Conservation (phyloP, 1,140 invertebrate genomes). For the Parasteatoda tepidariorum region DNA sequence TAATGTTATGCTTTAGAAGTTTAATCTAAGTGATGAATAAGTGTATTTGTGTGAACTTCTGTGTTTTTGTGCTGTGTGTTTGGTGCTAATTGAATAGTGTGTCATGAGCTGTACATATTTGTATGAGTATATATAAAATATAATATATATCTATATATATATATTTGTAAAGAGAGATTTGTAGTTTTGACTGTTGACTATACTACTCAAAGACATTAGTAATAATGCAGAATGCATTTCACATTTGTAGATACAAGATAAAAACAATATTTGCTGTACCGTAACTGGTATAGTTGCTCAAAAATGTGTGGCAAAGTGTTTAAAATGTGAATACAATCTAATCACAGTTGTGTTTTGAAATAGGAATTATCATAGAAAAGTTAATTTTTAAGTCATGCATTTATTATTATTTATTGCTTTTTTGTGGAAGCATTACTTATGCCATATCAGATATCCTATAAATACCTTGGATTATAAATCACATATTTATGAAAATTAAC, state of each 20-base stretch:
- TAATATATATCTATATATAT: slow-evolving; percentile 43
- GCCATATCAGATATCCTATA: neutral
- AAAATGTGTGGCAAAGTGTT: slow-evolving; percentile 53
- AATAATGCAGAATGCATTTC: slow-evolving; percentile 26
- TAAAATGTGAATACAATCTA: slow-evolving; percentile 54
- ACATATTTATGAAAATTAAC: neutral
- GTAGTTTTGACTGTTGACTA: slow-evolving; percentile 47
- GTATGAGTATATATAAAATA: slow-evolving; percentile 32
- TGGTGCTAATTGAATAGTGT: slow-evolving; percentile 56
- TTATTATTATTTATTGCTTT: neutral
- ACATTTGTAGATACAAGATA: slow-evolving; percentile 33
- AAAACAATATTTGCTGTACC: slow-evolving; percentile 18
- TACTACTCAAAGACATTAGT: slow-evolving; percentile 26
- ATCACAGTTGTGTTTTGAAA: slow-evolving; percentile 3
- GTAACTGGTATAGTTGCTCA: slow-evolving; percentile 45
- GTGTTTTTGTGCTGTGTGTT: slow-evolving; percentile 48
- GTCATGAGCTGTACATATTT: slow-evolving; percentile 56
- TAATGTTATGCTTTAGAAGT: neutral
- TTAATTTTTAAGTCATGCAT: neutral
- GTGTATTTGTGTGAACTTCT: slow-evolving; percentile 28
- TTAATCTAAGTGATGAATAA: slow-evolving; percentile 13
- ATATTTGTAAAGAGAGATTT: slow-evolving; percentile 56
- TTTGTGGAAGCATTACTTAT: too few species aligned
- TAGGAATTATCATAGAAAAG: neutral
- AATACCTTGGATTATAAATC: neutral